Conservation (phyloP, 2,113 vertebrate species). For the Chloroceryle aenea region DNA sequence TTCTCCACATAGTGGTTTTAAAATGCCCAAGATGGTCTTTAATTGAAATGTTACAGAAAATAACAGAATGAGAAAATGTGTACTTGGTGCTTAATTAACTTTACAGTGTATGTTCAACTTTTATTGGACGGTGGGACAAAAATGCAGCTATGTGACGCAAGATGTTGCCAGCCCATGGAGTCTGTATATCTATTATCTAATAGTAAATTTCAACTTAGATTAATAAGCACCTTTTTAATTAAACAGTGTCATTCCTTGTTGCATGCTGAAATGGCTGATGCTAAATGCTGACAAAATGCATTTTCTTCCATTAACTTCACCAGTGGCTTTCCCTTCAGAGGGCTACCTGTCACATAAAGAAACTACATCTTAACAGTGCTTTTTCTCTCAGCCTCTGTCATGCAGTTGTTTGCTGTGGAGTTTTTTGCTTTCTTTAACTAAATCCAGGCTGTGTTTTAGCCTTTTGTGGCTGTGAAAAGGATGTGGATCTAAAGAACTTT, state of each 20-base stretch:
- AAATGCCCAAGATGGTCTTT: slow-evolving; percentile 21
- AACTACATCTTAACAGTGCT: neutral
- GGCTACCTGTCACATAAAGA: neutral
- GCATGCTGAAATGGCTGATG: neutral
- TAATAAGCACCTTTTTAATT: slow-evolving; percentile 16
- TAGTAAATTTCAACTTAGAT: neutral
- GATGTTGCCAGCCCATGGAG: neutral
- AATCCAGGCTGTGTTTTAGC: neutral
- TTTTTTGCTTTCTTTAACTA: neutral
- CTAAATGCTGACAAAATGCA: neutral
- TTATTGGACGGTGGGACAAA: neutral
- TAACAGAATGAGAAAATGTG: neutral
- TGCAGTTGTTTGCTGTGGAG: neutral
- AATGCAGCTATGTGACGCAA: neutral
- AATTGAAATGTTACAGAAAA: slow-evolving; percentile 49
- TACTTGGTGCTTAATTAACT: slow-evolving; percentile 43
- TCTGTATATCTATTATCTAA: neutral
- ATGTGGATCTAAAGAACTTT: neutral
- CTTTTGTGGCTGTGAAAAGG: neutral
- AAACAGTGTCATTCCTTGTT: neutral
- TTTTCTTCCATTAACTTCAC: neutral
- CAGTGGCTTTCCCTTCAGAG: neutral
- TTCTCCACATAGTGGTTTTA: slow-evolving; percentile 6
- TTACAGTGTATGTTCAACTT: slow-evolving; percentile 3
- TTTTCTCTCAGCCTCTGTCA: neutral